Evolutionary conservation across 2,797 vertebrate genomes (phyloP).

Genomic region (Pipistrellus kuhlii): DNA sequence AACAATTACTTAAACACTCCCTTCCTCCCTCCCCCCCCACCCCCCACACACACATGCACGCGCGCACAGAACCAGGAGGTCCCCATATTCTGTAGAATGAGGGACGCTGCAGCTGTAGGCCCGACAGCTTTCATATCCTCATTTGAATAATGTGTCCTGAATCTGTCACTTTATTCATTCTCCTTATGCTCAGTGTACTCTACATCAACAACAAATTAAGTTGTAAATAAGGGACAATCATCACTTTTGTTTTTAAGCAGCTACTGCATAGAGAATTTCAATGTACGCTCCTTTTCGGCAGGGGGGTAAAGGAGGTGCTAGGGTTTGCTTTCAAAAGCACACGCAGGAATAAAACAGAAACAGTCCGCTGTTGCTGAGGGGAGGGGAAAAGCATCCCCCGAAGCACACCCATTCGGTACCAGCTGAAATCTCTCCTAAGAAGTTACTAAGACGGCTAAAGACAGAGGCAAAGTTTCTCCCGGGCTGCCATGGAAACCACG

Average conservation of each 20-base stretch:
- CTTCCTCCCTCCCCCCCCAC: background rate
- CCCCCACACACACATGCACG: background rate
- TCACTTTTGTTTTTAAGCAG: slow-evolving; percentile 94
- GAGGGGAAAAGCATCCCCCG: slow-evolving; percentile 77
- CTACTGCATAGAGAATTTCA: slow-evolving; percentile 90
- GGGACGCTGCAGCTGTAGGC: slow-evolving; percentile 94
- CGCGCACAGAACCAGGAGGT: slow-evolving; percentile 87
- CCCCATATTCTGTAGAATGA: slow-evolving; percentile 89
- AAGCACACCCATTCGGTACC: slow-evolving; percentile 77
- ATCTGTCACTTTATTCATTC: slow-evolving; percentile 97
- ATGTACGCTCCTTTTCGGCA: slow-evolving; percentile 87
- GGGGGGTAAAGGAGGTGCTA: slow-evolving; percentile 86
- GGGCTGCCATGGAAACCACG: background rate
- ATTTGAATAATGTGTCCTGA: slow-evolving; percentile 99
- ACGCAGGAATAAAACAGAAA: slow-evolving; percentile 87
- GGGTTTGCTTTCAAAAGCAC: slow-evolving; percentile 88
- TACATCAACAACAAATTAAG: slow-evolving; percentile 96
- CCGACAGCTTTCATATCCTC: slow-evolving; percentile 94
- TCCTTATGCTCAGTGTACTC: slow-evolving; percentile 96
- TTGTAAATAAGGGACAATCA: slow-evolving; percentile 95
- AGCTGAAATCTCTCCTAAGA: slow-evolving; percentile 76
- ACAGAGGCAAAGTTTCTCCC: background rate
- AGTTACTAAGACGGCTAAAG: slow-evolving; percentile 47
- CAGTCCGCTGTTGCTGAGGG: slow-evolving; percentile 81
- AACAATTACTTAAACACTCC: slow-evolving; percentile 86